Conservation (phyloP, 2,113 vertebrate genomes). For the Diadophis punctatus region DNA sequence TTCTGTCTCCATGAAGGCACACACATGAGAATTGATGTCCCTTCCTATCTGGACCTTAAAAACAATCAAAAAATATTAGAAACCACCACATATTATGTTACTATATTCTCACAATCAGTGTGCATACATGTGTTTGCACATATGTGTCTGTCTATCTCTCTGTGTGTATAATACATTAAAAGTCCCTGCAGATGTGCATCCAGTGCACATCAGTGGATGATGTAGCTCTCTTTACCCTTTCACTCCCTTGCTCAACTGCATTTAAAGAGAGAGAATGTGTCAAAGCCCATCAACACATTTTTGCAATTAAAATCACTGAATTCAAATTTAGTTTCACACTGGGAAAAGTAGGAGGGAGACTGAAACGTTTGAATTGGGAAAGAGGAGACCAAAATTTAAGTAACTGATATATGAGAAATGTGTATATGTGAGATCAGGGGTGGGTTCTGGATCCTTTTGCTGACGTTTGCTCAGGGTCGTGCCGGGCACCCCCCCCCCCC, state of each 20-base stretch:
- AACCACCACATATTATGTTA: not conserved
- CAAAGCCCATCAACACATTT: not conserved
- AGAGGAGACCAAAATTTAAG: not conserved
- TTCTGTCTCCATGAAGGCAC: slow-evolving; percentile 95
- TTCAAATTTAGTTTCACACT: not conserved
- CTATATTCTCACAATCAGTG: not conserved
- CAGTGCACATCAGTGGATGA: not conserved
- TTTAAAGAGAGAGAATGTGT: not conserved
- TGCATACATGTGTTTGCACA: not conserved
- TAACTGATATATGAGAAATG: not conserved
- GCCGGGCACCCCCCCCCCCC: too few relatives aligned
- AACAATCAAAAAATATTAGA: slow-evolving; percentile 8
- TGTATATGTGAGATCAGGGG: not conserved
- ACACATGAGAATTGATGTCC: slow-evolving; percentile 93
- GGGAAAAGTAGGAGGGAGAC: not conserved
- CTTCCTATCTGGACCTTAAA: slow-evolving; percentile 90
- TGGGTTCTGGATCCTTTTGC: too few relatives aligned
- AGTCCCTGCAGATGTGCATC: not conserved
- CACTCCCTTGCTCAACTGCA: not conserved
- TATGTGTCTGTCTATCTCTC: not conserved
- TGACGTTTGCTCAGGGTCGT: too few relatives aligned
- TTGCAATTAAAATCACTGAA: not conserved
- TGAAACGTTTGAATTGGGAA: not conserved
- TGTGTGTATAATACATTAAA: not conserved
- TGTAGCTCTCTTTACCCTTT: not conserved